Base-by-base conservation (phyloP, 2,797 vertebrate genomes). In the Halcyon smyrnensis region DNA sequence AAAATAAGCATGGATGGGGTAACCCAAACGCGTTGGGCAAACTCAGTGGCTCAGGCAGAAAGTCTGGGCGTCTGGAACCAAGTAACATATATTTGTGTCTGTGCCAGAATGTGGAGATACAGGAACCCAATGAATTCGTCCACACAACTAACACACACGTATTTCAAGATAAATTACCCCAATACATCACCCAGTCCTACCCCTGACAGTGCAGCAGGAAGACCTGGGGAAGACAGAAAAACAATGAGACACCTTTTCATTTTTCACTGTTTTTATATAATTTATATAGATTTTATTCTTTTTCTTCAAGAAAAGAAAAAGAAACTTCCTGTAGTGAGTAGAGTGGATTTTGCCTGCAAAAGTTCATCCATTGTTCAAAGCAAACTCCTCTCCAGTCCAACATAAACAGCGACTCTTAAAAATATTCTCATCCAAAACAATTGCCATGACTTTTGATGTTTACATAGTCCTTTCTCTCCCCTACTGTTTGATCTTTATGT, bases 341-440 rank as follows among this genome's bases (percentile, higher is more conserved):
- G 85, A 90, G 76, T 84, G 56, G 74, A 93, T 93, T 96, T 91
- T 93, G 94, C 90, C 88, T 93, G 95, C 95, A 95, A 28, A 90
- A 95, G 95, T 96, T 94, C 84, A 65, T 39, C 90, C 76, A 96
- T 95, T 97, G 97, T 97, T 97, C 97, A 84, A 63, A 90, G 78
- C 37, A 4, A 73, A 37, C 25, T 54, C 84, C 25, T 54, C 85
- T 69, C n/a, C 86, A 53, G 79, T 97, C 97, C 95, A 97, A 97
- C 53, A 92, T 51, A 97, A 97, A 97, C 96, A 97, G 53, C 85
- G 87, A 27, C 97, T 96, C 91, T 89, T 65, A 32, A 95, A 95
- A 96, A 84, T 87, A 95, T 93, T 97, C 92, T 87, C 89, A 75
- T 95, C 89, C 91, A 74, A 87, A 97, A 96, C 95, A 97, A 96